Percentiles rank a stretch among this genome's conserved stretches.
These are phyloP conservation scores for Pan paniscus DNA, from an alignment of 2,113 vertebrate genomes.

Conservation along the genomic window DNA sequence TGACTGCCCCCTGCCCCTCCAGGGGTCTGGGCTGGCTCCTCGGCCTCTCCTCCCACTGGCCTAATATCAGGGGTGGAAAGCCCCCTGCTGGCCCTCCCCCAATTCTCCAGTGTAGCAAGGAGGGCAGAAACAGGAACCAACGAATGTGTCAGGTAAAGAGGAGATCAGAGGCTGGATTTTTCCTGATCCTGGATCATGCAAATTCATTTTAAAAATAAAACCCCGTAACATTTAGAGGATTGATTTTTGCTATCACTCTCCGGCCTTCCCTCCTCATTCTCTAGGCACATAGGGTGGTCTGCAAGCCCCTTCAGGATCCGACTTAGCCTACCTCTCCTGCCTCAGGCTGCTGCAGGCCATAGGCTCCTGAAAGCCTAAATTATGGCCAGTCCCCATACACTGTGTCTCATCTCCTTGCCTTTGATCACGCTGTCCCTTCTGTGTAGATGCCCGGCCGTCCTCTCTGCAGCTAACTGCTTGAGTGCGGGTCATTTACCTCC, in stretches of 20 bases:
- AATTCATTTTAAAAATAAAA: neutral
- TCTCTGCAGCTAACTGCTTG: neutral
- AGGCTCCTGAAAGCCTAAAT: neutral
- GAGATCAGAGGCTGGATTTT: neutral
- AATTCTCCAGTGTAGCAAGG: neutral
- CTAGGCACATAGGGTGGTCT: neutral
- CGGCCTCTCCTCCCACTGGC: too few relatives aligned
- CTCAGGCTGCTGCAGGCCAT: neutral
- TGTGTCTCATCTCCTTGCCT: neutral
- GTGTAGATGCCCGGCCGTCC: neutral
- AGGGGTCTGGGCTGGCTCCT: neutral
- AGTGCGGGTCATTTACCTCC: neutral
- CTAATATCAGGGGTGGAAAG: neutral
- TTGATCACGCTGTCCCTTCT: neutral
- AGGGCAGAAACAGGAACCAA: neutral
- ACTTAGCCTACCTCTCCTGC: neutral
- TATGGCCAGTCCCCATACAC: neutral
- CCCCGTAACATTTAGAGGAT: neutral
- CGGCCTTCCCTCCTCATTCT: neutral
- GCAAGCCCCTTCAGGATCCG: neutral
- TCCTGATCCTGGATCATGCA: neutral
- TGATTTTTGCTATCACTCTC: neutral
- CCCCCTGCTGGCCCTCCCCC: accelerated
- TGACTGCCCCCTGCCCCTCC: neutral
- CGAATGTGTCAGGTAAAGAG: accelerated